Base-by-base conservation (phyloP, 2,113 vertebrate species). In the Neoarius graeffei region DNA sequence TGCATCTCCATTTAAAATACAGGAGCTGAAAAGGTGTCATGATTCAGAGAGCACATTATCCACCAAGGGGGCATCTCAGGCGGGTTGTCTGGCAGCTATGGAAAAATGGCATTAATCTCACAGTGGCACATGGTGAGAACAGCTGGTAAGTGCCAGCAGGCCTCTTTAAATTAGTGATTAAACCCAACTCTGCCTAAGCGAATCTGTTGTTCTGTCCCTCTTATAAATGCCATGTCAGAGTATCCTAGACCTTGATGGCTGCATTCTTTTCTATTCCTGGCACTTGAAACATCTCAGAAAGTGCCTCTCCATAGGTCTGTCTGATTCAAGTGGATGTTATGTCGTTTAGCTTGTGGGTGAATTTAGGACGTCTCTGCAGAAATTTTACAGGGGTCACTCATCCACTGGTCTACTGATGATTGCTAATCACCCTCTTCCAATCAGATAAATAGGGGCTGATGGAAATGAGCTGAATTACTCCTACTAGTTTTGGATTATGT, bases 311-410 rank as follows among this genome's bases (percentile, higher is more conserved):
- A 69, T 80, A 88, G 80, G 81, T 81, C 64, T 76, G 81, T 52
- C 59, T 90, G 87, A 88, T 90, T 87, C 57, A 76, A 89, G 89
- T 73, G 64, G 59, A 85, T 89, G 50, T 62, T 56, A 15, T 30
- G 74, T 27, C 81, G 52, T 86, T 90, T 84, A 86, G 85, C 56
- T 86, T 73, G 81, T 81, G 87, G 83, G 50, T n/a, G 81, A 66
- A 57, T 88, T 90, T 84, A 25, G 52, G 66, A 90, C 5, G 35
- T 71, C 66, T 88, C 79, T 66, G 19, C 76, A 20, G 64, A 84
- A 30, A 85, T 76, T 54, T 81, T 86, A 52, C 64, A 30, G 76
- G 81, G 87, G 81, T 90, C 89, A 90, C 84, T 90, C 81, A 85
- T 83, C 85, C 30, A 48, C 57, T 79, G 64, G 74, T 84, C 76